These are phyloP conservation scores for Ptilonorhynchus violaceus DNA, from an alignment of 2,113 vertebrate genomes.

Conservation along the genomic window DNA sequence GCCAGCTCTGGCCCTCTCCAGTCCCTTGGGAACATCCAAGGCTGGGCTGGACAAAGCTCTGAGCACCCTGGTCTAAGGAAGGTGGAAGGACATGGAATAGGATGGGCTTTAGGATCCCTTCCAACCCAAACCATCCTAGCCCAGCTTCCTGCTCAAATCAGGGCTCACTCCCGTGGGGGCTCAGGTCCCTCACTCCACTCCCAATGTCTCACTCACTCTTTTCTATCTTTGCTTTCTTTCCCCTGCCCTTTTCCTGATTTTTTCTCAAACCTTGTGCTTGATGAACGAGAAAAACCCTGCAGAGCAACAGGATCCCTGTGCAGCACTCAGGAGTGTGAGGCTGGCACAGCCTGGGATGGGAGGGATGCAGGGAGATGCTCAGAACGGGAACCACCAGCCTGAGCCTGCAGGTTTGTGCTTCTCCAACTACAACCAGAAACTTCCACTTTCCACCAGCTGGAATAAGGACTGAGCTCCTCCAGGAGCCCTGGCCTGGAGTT, in stretches of 20 bases:
- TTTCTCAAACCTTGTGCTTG: not conserved
- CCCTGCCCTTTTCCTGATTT: not conserved
- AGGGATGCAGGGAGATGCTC: not conserved
- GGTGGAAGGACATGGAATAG: not conserved
- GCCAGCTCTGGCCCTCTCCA: not conserved
- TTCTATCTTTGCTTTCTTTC: not conserved
- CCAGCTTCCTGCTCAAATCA: not conserved
- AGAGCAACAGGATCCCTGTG: not conserved
- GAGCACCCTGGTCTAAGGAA: not conserved
- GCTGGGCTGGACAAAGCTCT: not conserved
- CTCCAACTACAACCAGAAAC: not conserved
- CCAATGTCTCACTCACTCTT: not conserved
- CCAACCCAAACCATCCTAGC: not conserved
- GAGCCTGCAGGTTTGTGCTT: not conserved
- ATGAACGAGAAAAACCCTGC: not conserved
- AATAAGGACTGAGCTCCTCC: not conserved
- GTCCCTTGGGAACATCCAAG: not conserved
- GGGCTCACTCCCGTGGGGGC: not conserved
- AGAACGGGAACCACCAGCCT: not conserved
- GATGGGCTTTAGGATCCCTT: not conserved
- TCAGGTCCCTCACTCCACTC: not conserved
- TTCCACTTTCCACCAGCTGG: not conserved
- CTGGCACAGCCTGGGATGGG: not conserved
- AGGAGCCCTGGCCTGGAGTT: not conserved
- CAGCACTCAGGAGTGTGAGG: accelerated